Base-by-base conservation (phyloP, 2,113 vertebrate species). In the Larimichthys polyactis region DNA sequence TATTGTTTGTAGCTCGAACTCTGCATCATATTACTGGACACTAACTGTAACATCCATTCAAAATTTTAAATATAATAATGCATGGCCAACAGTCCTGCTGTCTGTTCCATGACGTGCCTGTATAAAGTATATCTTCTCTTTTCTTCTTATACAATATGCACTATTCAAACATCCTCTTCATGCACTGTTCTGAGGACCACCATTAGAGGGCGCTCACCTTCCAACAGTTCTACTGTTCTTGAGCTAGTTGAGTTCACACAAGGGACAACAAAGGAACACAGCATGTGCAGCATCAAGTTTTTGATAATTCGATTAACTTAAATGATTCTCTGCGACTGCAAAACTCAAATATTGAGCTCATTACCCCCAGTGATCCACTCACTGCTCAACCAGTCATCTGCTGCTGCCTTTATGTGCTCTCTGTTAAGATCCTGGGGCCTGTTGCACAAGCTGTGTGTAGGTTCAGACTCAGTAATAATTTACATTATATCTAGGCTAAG, bases 161-260 rank as follows among this genome's bases (percentile, higher is more conserved):
- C 20, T 11, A 44, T 11, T 44, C 4, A 16, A 40, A 24, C 20
- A 12, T 19, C 5, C 51, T 5, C 1, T 71, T 24, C 12, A 36
- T 6, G 11, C 3, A 8, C 20, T 27, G 17, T 43, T 15, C 10
- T 27, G 20, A 29, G 40, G 29, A 27, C n/a, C 20, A 43, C 82
- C 88, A 81, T 16, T 27, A 83, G 88, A 64, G 70, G 69, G 86
- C 65, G 14, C 19, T 46, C 36, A 62, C 16, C 2, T 4, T 27
- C 36, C 48, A 14, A 59, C 29, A 73, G 24, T 40, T 1, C 36
- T 44, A 27, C 16, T 11, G 9, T 48, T n/a, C 6, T 22, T 15
- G 40, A 4, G 57, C 20, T 19, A 40, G 36, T 40, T 8, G 5
- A 59, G 54, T 51, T 70, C 29, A 63, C n/a, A 63, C 22, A 54